Conservation (phyloP, 2,888 invertebrate genomes). For the Diachrysia chrysitis region DNA sequence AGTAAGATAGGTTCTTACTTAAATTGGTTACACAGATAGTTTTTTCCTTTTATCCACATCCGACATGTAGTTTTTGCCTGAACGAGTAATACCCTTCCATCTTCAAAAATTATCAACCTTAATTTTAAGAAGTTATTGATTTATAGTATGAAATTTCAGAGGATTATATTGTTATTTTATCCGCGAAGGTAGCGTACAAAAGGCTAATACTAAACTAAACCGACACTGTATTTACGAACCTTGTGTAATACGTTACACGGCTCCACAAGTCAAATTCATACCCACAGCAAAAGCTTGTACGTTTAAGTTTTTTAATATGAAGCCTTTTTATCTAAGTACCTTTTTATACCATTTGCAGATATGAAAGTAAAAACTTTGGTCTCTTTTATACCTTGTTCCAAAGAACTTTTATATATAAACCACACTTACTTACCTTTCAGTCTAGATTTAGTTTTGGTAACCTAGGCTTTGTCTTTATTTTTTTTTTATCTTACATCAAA, state of each 20-base stretch:
- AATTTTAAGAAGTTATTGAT: too few species aligned
- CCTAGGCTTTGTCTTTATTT: too few species aligned
- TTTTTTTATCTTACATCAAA: too few species aligned
- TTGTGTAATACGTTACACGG: not conserved
- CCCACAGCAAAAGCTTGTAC: constrained; percentile 4
- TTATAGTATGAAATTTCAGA: too few species aligned
- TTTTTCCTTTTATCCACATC: too few species aligned
- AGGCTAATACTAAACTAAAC: not conserved
- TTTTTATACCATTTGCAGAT: not conserved
- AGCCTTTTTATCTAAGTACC: not conserved
- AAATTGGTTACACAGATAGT: too few species aligned
- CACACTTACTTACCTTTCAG: not conserved
- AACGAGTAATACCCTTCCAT: too few species aligned
- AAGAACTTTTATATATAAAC: not conserved
- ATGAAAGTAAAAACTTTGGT: not conserved
- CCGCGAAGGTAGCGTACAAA: not conserved
- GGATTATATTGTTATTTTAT: not conserved
- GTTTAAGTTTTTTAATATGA: not conserved
- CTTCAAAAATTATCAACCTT: too few species aligned
- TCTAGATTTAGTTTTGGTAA: not conserved
- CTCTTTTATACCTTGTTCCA: not conserved
- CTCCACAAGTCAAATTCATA: not conserved
- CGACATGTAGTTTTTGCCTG: too few species aligned
- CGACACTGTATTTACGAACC: not conserved
- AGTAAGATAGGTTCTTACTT: too few species aligned